Evolutionary conservation across 1,140 invertebrate species (phyloP).

Genomic region (Ylistrum balloti): DNA sequence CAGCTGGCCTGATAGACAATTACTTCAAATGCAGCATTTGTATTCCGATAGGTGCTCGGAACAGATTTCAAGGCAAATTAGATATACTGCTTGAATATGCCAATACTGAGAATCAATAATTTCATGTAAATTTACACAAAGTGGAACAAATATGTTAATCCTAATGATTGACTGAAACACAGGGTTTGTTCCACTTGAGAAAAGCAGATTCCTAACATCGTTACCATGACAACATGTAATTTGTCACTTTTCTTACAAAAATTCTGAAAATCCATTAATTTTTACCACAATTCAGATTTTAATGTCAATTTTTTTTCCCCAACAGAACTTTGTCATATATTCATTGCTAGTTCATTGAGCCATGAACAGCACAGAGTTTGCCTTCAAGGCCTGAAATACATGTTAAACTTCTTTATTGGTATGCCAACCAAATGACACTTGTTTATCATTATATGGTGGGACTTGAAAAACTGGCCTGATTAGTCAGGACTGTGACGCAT

Average conservation of each 20-base stretch:
- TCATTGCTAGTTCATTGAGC: neutral
- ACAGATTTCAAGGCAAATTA: slow-evolving; percentile 22
- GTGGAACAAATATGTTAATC: neutral
- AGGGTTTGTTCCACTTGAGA: neutral
- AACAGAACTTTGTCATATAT: neutral
- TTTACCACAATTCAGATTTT: too few species aligned
- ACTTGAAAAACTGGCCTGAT: neutral
- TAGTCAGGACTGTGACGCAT: neutral
- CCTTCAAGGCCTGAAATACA: neutral
- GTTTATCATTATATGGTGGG: neutral
- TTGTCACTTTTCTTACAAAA: neutral
- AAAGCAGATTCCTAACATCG: neutral
- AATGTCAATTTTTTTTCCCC: neutral
- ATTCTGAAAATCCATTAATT: neutral
- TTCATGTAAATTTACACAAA: slow-evolving; percentile 30
- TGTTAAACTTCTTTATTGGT: slow-evolving; percentile 20
- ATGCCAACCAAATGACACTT: neutral
- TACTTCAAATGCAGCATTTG: slow-evolving; percentile 38
- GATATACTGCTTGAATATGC: slow-evolving; percentile 2
- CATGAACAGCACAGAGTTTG: neutral
- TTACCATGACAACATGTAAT: neutral
- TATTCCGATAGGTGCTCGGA: slow-evolving; percentile 24
- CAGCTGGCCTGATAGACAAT: slow-evolving; percentile 1
- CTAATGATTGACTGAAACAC: neutral
- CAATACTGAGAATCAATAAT: neutral